phyloP scores from a whole-genome alignment of 2,888 invertebrate species.

The Hyles lineata region DNA sequence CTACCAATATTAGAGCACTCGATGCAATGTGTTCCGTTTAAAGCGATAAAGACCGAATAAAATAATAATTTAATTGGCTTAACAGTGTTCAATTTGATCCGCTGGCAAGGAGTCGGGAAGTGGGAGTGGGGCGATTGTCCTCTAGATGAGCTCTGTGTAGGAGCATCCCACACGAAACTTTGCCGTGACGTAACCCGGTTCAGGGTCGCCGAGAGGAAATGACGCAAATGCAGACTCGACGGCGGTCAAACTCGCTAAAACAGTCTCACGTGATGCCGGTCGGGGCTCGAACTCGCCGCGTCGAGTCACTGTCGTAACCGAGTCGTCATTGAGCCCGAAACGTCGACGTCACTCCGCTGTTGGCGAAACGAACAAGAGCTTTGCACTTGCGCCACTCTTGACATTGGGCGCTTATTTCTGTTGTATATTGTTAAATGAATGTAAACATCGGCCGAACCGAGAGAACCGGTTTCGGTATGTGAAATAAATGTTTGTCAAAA shows the following conservation, averaged over 20 bases:
- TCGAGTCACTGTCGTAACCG: slow-evolving; percentile 38
- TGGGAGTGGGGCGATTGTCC: slow-evolving; percentile 56
- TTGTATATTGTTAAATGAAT: slow-evolving; percentile 45
- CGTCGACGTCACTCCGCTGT: slow-evolving; percentile 39
- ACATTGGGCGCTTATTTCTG: slow-evolving; percentile 50
- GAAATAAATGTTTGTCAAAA: slow-evolving; percentile 28
- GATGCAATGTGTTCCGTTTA: not conserved
- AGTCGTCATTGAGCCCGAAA: slow-evolving; percentile 43
- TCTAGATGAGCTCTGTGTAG: slow-evolving; percentile 58
- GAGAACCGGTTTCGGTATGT: slow-evolving; percentile 35
- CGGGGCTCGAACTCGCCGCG: slow-evolving; percentile 1
- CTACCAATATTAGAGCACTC: slow-evolving; percentile 6
- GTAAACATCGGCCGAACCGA: slow-evolving; percentile 33
- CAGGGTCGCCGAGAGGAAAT: slow-evolving; percentile 83
- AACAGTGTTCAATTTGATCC: slow-evolving; percentile 19
- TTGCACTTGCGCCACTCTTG: slow-evolving; percentile 54
- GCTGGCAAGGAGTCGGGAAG: slow-evolving; percentile 37
- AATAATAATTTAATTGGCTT: slow-evolving; percentile 16
- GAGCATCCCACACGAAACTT: slow-evolving; percentile 65
- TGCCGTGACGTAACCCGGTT: slow-evolving; percentile 77
- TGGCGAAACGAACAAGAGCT: slow-evolving; percentile 51
- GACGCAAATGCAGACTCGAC: slow-evolving; percentile 72
- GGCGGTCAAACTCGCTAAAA: slow-evolving; percentile 65
- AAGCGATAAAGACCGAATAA: slow-evolving; percentile 3
- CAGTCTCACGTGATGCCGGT: slow-evolving; percentile 52